These are phyloP conservation scores for Bombus vancouverensis DNA, from an alignment of 1,140 invertebrate genomes.

Conservation along the genomic window DNA sequence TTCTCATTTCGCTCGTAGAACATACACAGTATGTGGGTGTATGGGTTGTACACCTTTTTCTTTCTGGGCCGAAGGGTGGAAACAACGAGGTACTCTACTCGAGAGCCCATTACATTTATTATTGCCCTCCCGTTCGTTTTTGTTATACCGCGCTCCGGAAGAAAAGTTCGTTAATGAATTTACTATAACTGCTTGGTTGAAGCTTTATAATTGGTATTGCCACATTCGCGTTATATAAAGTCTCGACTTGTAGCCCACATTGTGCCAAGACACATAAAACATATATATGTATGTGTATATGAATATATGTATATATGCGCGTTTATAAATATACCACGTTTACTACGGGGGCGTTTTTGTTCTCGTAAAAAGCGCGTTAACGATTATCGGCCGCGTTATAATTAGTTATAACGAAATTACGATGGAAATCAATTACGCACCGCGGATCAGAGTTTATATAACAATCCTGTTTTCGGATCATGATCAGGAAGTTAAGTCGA, in stretches of 20 bases:
- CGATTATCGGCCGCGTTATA: constrained; percentile 17
- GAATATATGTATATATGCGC: neutral
- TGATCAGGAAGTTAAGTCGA: neutral
- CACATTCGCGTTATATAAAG: constrained; percentile 50
- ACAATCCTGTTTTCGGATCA: constrained; percentile 3
- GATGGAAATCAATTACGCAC: constrained; percentile 14
- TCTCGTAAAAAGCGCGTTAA: constrained; percentile 11
- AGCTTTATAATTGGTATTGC: constrained; percentile 51
- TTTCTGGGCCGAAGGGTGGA: constrained; percentile 17
- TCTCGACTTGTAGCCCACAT: constrained; percentile 3
- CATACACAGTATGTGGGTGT: neutral
- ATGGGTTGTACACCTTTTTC: neutral
- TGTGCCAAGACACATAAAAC: constrained; percentile 8
- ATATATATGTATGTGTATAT: neutral
- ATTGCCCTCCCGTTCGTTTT: constrained; percentile 45
- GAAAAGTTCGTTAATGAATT: constrained; percentile 56
- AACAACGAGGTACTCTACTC: constrained; percentile 39
- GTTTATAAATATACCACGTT: neutral
- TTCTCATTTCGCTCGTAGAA: constrained; percentile 11
- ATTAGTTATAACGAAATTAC: constrained; percentile 39
- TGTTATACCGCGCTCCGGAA: constrained; percentile 10
- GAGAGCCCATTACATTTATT: constrained; percentile 55
- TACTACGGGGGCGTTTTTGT: neutral
- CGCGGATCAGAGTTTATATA: neutral
- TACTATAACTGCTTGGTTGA: constrained; percentile 47